These are phyloP conservation scores for Cylindroiulus punctatus DNA, from an alignment of 2,888 invertebrate species.

Conservation along the genomic window DNA sequence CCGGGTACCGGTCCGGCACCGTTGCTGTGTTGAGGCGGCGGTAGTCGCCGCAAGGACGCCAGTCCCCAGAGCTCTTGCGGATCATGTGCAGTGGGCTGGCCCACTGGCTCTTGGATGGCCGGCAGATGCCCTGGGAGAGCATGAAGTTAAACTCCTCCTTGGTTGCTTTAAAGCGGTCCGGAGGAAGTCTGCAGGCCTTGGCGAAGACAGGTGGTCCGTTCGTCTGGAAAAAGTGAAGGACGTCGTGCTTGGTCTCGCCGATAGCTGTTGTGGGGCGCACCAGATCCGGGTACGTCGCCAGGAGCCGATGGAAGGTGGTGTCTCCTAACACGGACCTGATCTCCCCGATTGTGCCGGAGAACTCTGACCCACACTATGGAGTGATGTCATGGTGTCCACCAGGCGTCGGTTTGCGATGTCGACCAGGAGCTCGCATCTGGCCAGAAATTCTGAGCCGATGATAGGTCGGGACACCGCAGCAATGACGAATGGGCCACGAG, in stretches of 20 bases:
- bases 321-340: too few relatives aligned
- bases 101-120: constrained; percentile 4
- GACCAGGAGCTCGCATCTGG: too few relatives aligned
- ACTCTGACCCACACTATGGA: too few relatives aligned
- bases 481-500: neutral
- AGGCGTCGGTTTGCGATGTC: too few relatives aligned
- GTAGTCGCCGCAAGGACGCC: constrained; percentile 40
- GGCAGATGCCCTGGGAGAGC: neutral
- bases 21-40: constrained; percentile 14
- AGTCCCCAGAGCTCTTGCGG: neutral
- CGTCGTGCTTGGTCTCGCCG: too few relatives aligned
- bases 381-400: too few relatives aligned
- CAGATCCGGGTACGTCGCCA: neutral
- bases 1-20: neutral
- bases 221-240: neutral
- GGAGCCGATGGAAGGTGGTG: too few relatives aligned
- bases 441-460: constrained; percentile 37
- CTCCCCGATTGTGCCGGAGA: too few relatives aligned
- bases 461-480: constrained; percentile 9
- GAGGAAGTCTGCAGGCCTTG: neutral
- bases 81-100: constrained; percentile 42
- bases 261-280: neutral
- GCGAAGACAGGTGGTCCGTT: constrained; percentile 1
- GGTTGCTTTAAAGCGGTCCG: neutral
- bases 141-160: neutral